These are phyloP conservation scores for Hoplostethus atlanticus DNA, from an alignment of 2,797 vertebrate species.

Conservation along the genomic window DNA sequence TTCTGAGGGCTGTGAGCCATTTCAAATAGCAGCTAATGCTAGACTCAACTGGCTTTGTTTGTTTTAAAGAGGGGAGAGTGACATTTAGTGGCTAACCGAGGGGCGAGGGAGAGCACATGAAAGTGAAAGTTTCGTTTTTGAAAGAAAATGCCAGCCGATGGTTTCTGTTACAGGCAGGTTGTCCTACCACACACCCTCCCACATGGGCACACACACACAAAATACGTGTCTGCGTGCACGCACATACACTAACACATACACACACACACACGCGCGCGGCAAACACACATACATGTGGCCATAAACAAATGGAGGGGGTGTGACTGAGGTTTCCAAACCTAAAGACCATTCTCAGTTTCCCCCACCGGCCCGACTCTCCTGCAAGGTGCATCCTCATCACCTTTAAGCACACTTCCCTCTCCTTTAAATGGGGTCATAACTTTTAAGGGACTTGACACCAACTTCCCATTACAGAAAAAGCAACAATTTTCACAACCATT, in stretches of 20 bases:
- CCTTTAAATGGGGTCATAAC: conserved; percentile 77
- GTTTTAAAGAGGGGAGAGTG: conserved; percentile 79
- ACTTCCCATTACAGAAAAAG: conserved; percentile 81
- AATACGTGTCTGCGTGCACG: too few relatives aligned
- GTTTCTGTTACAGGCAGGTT: conserved; percentile 77
- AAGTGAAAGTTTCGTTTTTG: conserved; percentile 77
- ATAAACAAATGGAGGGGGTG: background rate
- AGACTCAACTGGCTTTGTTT: conserved; percentile 79
- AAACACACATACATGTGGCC: background rate
- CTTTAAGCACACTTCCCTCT: conserved; percentile 72
- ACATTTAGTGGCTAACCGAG: conserved; percentile 82
- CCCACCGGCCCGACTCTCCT: conserved; percentile 71
- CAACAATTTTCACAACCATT: conserved; percentile 79
- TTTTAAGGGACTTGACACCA: conserved; percentile 79
- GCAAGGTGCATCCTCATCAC: conserved; percentile 80
- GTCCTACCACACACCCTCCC: conserved; percentile 46
- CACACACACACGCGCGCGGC: background rate
- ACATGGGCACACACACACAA: conserved; percentile 15
- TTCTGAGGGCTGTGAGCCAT: conserved; percentile 71
- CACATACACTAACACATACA: conserved; percentile 6
- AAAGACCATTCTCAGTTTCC: conserved; percentile 68
- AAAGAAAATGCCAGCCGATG: conserved; percentile 73
- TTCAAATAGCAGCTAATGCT: conserved; percentile 78
- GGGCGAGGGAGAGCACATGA: conserved; percentile 76
- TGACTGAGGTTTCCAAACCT: conserved; percentile 17